Percentiles rank a stretch among this genome's conserved stretches.
Evolutionary conservation across 1,140 invertebrate genomes (phyloP).

Genomic region (Cydia pomonella): DNA sequence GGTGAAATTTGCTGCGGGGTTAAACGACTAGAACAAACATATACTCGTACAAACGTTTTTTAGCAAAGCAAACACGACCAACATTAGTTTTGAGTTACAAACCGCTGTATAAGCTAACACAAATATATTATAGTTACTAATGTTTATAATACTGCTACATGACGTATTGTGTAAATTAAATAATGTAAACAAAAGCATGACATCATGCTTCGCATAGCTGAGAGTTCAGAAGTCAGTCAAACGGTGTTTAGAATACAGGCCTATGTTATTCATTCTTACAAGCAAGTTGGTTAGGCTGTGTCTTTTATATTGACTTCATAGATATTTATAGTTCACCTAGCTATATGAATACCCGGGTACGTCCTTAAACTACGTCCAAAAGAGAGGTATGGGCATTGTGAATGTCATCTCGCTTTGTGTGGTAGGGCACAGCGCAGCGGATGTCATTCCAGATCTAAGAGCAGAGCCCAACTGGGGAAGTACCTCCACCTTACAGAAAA

Average conservation of each 20-base stretch:
- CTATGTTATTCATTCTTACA: not conserved
- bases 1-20: too few species aligned
- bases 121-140: conserved; percentile 32
- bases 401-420: too few species aligned
- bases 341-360: too few species aligned
- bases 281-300: not conserved
- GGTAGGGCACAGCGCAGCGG: too few species aligned
- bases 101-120: conserved; percentile 8
- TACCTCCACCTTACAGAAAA: too few species aligned
- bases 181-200: conserved; percentile 36
- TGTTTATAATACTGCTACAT: conserved; percentile 32
- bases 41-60: not conserved
- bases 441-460: too few species aligned
- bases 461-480: too few species aligned
- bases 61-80: not conserved
- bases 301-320: too few species aligned
- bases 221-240: conserved; percentile 15
- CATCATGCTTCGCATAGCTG: conserved; percentile 32
- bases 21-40: not conserved
- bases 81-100: not conserved
- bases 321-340: too few species aligned
- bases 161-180: conserved; percentile 35
- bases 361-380: too few species aligned
- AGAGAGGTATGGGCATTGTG: too few species aligned
- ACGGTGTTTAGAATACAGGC: conserved; percentile 5